Percentiles rank a stretch among this genome's conserved stretches.
phyloP scores from a whole-genome alignment of 2,797 vertebrate species.

The Neosalanx taihuensis region DNA sequence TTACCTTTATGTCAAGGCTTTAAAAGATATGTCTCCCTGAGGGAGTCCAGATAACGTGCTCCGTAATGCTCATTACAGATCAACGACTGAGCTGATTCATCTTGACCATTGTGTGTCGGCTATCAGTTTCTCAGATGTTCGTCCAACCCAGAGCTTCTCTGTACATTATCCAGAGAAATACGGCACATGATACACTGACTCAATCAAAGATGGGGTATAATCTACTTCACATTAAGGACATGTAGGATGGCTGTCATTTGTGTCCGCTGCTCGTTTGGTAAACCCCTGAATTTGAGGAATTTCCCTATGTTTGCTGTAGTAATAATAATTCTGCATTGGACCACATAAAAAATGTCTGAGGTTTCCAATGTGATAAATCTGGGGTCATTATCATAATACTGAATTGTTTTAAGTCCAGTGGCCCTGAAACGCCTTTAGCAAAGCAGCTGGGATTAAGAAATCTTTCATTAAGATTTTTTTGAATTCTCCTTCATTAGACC shows the following conservation, averaged over 20 bases:
- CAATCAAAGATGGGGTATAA: constrained; percentile 6
- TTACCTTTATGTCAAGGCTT: constrained; percentile 79
- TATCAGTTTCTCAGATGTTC: constrained; percentile 22
- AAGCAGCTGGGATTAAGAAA: constrained; percentile 69
- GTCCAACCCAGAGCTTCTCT: constrained; percentile 15
- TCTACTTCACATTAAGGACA: too few relatives aligned
- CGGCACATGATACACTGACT: constrained; percentile 11
- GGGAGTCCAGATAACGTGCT: constrained; percentile 68
- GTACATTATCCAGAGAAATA: constrained; percentile 19
- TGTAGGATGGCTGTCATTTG: too few relatives aligned
- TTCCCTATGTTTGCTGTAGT: constrained; percentile 17
- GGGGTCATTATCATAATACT: constrained; percentile 73
- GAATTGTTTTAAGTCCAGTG: constrained; percentile 67
- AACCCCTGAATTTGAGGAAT: not conserved
- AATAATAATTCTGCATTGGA: constrained; percentile 22
- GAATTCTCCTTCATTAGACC: constrained; percentile 74
- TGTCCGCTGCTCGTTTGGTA: too few relatives aligned
- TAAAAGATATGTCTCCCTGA: constrained; percentile 77
- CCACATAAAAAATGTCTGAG: constrained; percentile 54
- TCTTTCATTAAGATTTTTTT: constrained; percentile 79
- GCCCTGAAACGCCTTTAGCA: constrained; percentile 67
- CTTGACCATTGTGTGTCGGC: constrained; percentile 44
- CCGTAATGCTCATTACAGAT: constrained; percentile 70
- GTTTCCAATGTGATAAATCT: constrained; percentile 60
- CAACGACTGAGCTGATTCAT: constrained; percentile 63